Evolutionary conservation across 2,888 invertebrate species (phyloP).

Genomic region (Calameuta idolon): DNA sequence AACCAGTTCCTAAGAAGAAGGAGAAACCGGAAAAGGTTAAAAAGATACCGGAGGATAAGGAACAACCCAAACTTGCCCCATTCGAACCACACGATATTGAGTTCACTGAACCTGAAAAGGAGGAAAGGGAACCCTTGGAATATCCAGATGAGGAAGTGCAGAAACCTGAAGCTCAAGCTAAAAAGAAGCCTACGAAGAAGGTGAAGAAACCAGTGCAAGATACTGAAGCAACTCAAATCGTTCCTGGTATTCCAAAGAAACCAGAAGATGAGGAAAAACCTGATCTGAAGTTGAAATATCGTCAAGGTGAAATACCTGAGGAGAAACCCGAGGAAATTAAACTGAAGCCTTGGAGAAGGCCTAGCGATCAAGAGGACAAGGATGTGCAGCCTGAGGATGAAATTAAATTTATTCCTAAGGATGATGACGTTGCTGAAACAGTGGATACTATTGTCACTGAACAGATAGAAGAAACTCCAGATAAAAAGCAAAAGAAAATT

Average conservation of each 20-base stretch:
- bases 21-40: constrained; percentile 47
- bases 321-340: constrained; percentile 50
- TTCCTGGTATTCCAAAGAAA: constrained; percentile 46
- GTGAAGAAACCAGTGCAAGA: constrained; percentile 48
- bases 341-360: constrained; percentile 55
- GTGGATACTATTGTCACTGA: constrained; percentile 40
- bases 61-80: constrained; percentile 59
- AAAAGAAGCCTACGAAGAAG: constrained; percentile 51
- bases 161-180: constrained; percentile 29
- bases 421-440: constrained; percentile 40
- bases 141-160: constrained; percentile 45
- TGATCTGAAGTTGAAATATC: constrained; percentile 43
- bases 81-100: constrained; percentile 65
- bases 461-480: constrained; percentile 40
- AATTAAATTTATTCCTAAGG: constrained; percentile 31
- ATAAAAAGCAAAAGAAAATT: constrained; percentile 50
- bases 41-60: constrained; percentile 48
- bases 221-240: constrained; percentile 35
- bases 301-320: constrained; percentile 60
- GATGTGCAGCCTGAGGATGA: constrained; percentile 37
- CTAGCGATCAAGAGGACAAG: constrained; percentile 41
- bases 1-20: constrained; percentile 48
- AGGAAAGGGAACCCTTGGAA: constrained; percentile 42
- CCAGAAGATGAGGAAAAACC: constrained; percentile 43
- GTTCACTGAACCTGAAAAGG: constrained; percentile 59